Percentiles rank a stretch among this genome's conserved stretches.
These are phyloP conservation scores for Momotus momota DNA, from an alignment of 2,797 vertebrate genomes.

Conservation along the genomic window DNA sequence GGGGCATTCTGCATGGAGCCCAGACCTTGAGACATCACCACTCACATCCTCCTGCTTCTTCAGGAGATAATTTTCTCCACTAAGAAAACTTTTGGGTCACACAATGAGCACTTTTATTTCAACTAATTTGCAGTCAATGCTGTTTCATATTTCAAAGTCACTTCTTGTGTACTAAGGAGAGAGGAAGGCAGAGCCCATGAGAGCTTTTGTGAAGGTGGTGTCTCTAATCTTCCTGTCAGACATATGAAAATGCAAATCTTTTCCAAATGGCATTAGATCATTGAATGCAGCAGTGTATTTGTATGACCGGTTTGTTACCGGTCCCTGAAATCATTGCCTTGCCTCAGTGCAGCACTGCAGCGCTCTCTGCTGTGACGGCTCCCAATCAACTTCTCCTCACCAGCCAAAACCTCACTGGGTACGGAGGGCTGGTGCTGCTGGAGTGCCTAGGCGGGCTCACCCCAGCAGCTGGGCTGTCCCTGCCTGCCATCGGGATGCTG, in stretches of 20 bases:
- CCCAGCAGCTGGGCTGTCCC: neutral
- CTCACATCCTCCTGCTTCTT: neutral
- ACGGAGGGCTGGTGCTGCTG: rapidly evolving
- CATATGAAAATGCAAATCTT: neutral
- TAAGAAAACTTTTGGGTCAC: neutral
- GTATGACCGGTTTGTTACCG: neutral
- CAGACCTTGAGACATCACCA: neutral
- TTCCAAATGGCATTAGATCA: neutral
- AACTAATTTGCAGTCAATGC: neutral
- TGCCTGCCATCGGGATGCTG: neutral
- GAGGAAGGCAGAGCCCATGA: neutral
- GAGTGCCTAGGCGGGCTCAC: neutral
- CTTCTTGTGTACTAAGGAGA: neutral
- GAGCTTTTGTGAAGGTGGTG: neutral
- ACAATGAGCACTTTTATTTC: neutral
- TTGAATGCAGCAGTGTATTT: neutral
- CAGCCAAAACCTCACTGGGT: rapidly evolving
- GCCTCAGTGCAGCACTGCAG: neutral
- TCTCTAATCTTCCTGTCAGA: neutral
- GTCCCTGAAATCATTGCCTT: neutral
- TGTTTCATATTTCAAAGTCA: neutral
- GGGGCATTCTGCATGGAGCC: rapidly evolving
- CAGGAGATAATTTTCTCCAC: neutral
- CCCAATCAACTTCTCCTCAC: rapidly evolving
- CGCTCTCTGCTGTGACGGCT: neutral